A percentile compares a stretch with the other conserved stretches of the same genome.
Evolutionary conservation across 2,888 invertebrate genomes (phyloP).

Genomic region (Polylopha cassiicola): DNA sequence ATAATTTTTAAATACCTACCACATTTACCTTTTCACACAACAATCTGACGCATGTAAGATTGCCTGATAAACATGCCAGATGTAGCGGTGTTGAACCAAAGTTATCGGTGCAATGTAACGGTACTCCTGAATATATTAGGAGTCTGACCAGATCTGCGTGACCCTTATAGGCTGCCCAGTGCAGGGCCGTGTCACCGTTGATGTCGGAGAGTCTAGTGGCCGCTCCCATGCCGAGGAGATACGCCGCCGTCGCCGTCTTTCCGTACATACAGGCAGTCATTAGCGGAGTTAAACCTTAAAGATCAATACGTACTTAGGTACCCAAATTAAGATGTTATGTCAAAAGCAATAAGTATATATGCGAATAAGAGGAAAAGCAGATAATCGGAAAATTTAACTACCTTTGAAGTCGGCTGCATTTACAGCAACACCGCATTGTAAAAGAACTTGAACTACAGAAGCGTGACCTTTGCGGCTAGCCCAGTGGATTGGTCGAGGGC

Average conservation of each 20-base stretch:
- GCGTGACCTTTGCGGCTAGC: slow-evolving; percentile 95
- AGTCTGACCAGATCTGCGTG: slow-evolving; percentile 91
- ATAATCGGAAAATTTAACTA: too few relatives aligned
- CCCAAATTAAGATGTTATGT: not conserved
- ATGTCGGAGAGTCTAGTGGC: slow-evolving; percentile 91
- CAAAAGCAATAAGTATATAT: too few relatives aligned
- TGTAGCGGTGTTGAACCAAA: slow-evolving; percentile 95
- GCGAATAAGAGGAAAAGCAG: too few relatives aligned
- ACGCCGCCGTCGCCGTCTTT: slow-evolving; percentile 92
- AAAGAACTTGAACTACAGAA: slow-evolving; percentile 87
- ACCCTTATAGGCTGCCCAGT: slow-evolving; percentile 97
- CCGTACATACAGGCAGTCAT: slow-evolving; percentile 97
- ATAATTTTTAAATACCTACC: too few relatives aligned
- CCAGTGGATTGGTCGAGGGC: slow-evolving; percentile 95
- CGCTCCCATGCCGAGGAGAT: slow-evolving; percentile 92
- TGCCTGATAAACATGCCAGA: slow-evolving; percentile 92
- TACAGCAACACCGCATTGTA: slow-evolving; percentile 90
- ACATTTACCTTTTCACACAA: slow-evolving; percentile 90
- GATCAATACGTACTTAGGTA: too few relatives aligned
- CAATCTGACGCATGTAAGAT: slow-evolving; percentile 89
- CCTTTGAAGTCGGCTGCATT: slow-evolving; percentile 94
- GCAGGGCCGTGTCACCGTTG: slow-evolving; percentile 94
- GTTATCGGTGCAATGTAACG: slow-evolving; percentile 92
- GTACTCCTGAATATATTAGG: slow-evolving; percentile 93
- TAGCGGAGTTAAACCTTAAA: slow-evolving; percentile 85